phyloP scores from a whole-genome alignment of 2,888 invertebrate species.

The Stegophylla sp. region DNA sequence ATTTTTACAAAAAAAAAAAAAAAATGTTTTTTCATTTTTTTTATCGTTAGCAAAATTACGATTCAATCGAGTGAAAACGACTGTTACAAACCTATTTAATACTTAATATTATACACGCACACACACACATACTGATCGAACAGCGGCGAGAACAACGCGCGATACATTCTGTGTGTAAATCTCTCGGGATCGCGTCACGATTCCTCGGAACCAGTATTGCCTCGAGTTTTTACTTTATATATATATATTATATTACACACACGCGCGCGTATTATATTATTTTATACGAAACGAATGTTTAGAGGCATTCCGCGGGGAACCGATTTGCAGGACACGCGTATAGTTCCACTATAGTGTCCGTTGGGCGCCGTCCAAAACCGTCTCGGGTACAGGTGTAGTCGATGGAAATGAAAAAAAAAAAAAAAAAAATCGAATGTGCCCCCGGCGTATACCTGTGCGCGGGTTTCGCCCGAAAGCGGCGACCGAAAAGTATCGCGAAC shows the following conservation, averaged over 20 bases:
- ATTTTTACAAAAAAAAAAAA: no score
- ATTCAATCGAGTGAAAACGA: conserved; percentile 14
- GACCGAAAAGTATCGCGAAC: background rate
- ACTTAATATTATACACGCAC: background rate
- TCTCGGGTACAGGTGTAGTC: background rate
- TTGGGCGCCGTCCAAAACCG: conserved; percentile 3
- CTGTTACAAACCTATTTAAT: background rate
- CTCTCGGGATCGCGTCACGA: conserved; percentile 51
- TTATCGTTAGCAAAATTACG: background rate
- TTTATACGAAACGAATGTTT: conserved; percentile 40
- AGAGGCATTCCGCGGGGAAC: conserved; percentile 37
- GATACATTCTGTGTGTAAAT: conserved; percentile 26
- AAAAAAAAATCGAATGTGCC: conserved; percentile 8
- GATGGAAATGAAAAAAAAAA: background rate
- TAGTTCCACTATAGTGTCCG: background rate
- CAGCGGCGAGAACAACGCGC: background rate
- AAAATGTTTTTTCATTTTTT: background rate
- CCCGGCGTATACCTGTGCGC: conserved; percentile 1
- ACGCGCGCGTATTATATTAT: conserved; percentile 3
- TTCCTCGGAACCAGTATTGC: conserved; percentile 41
- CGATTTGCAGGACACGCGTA: conserved; percentile 30
- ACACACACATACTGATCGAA: background rate
- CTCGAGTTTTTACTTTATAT: background rate
- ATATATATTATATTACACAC: background rate
- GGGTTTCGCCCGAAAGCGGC: background rate